Evolutionary conservation across 2,113 vertebrate genomes (phyloP), one percentile per base, ranked within the genome.

Genomic region (Cranoglanis bouderius): DNA sequence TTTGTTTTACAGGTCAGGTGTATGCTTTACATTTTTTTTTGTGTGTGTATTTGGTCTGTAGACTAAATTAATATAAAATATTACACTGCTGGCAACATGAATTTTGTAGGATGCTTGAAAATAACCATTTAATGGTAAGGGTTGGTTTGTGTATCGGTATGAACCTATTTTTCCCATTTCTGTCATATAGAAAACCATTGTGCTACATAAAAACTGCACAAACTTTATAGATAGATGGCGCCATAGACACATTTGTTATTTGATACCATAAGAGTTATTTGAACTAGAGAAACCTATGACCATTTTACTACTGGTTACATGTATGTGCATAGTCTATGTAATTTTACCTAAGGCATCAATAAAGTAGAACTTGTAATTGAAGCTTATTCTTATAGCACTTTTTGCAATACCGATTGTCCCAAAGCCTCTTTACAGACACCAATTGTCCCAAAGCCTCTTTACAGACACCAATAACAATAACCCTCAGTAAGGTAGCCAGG

Each of bases 161-260:
- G 46, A 51, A 49, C 0, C 4, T 1, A 0, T 16, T 16, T 43
- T 4, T 32, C 16, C 21, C 26, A 16, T 32, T 46, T 77, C 10
- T 77, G 19, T 1, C 70, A 16, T 75, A 32, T 24, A 24, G 40
- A 21, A 18, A 51, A 35, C 6, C 29, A 55, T 38, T 21, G 35
- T 21, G 35, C 70, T 21, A 35, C 18, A 74, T 40, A 40, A 72
- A 74, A 74, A 8, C 70, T 38, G 65, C 82, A 21, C 57, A 40
- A n/a, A 88, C 53, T 87, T 29, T 63, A 59, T 72, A 19, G 88
- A 72, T 77, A 91, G 90, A 88, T 86, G 90, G 90, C 90, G 82
- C 86, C 86, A 55, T 29, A 59, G 9, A 35, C 82, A 70, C 40
- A 16, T 59, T 93, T 91, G 18, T 82, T 38, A 65, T 82, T 29